These are phyloP conservation scores for Esox masquinongy DNA, from an alignment of 2,797 vertebrate genomes.

Conservation along the genomic window DNA sequence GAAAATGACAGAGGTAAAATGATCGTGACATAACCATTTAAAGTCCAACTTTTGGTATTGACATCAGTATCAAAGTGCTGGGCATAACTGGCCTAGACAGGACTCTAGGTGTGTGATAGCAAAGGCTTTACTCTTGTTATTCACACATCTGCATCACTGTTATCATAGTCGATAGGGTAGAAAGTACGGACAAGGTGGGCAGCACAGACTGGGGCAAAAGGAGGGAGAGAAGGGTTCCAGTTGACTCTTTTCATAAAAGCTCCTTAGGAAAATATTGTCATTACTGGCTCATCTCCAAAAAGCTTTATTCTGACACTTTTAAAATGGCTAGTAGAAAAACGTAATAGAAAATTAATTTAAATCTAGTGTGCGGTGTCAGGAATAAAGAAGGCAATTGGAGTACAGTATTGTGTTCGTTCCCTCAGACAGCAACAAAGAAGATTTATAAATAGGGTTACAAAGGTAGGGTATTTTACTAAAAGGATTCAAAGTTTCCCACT, in stretches of 20 bases:
- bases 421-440: background rate
- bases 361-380: background rate
- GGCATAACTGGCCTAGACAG: background rate
- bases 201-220: background rate
- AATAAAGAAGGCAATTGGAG: background rate
- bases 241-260: background rate
- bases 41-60: background rate
- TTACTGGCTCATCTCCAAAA: background rate
- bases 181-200: background rate
- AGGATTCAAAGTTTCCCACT: too few relatives aligned
- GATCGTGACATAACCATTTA: background rate
- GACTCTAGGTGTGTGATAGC: background rate
- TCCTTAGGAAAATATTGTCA: conserved; percentile 13
- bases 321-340: background rate
- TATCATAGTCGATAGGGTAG: background rate
- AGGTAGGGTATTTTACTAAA: too few relatives aligned
- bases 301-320: background rate
- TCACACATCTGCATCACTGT: background rate
- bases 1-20: background rate
- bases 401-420: background rate
- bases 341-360: background rate
- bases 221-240: background rate
- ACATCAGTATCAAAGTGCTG: background rate
- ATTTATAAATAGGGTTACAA: background rate
- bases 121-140: background rate